A percentile compares a stretch with the other conserved stretches of the same genome.
These are phyloP conservation scores for Platalea minor DNA, from an alignment of 2,797 vertebrate species.

Conservation along the genomic window DNA sequence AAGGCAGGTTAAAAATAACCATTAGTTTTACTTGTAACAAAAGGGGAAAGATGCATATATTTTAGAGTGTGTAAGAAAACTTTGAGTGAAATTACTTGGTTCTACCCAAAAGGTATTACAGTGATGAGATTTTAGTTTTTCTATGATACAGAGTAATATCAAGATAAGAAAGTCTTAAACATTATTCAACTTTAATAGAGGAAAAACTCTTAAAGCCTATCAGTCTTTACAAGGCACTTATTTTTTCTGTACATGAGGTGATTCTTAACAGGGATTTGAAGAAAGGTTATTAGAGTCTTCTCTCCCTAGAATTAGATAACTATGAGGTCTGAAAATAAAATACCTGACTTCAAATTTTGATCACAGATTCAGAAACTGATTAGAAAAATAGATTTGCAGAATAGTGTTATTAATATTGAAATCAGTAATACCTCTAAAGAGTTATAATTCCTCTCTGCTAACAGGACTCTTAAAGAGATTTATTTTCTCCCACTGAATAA, in stretches of 20 bases:
- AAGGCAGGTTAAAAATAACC: not conserved
- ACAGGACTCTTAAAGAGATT: slow-evolving; percentile 21
- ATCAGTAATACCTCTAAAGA: not conserved
- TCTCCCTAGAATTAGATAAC: not conserved
- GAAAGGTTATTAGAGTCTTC: not conserved
- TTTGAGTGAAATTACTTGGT: not conserved
- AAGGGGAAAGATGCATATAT: not conserved
- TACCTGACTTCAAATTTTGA: not conserved
- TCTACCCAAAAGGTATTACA: not conserved
- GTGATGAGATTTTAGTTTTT: not conserved
- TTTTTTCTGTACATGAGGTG: not conserved
- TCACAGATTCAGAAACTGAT: slow-evolving; percentile 9
- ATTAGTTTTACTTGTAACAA: not conserved
- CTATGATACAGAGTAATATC: not conserved
- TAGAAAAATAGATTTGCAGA: slow-evolving; percentile 8
- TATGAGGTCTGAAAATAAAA: not conserved
- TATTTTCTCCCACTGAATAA: slow-evolving; percentile 30
- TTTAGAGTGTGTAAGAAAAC: not conserved
- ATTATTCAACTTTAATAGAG: not conserved
- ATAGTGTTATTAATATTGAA: slow-evolving; percentile 31
- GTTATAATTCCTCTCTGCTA: slow-evolving; percentile 4
- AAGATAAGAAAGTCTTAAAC: not conserved
- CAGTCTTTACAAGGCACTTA: not conserved
- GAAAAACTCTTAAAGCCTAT: not conserved
- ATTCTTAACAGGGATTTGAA: not conserved